Conservation (phyloP, 2,888 invertebrate genomes). For the Boloria selene region DNA sequence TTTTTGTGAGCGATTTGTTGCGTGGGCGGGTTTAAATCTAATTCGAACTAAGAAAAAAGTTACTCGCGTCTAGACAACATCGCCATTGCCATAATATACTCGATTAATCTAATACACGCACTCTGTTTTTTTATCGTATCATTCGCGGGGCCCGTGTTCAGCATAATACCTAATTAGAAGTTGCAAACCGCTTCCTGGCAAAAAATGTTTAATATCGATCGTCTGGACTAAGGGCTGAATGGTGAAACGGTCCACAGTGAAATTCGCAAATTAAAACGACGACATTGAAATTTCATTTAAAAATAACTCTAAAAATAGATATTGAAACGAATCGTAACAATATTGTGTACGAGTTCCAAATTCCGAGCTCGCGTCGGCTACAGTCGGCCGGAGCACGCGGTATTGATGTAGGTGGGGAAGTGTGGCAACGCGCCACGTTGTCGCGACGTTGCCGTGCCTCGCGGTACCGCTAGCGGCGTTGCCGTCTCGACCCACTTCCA, state of each 20-base stretch:
- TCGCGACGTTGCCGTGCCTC: slow-evolving; percentile 61
- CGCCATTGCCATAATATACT: slow-evolving; percentile 2
- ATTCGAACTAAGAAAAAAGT: slow-evolving; percentile 19
- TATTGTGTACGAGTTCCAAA: slow-evolving; percentile 33
- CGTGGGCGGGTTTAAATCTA: slow-evolving; percentile 24
- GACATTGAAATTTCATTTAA: slow-evolving; percentile 31
- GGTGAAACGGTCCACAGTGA: too few relatives aligned
- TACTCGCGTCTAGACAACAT: slow-evolving; percentile 15
- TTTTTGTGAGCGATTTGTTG: slow-evolving; percentile 21
- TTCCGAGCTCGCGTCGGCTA: slow-evolving; percentile 27
- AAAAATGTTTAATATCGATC: slow-evolving; percentile 8
- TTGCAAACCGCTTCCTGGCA: neutral
- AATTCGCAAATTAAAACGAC: slow-evolving; percentile 25
- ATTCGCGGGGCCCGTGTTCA: neutral
- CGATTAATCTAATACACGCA: slow-evolving; percentile 10
- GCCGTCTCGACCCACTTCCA: slow-evolving; percentile 57
- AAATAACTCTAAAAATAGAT: slow-evolving; percentile 32
- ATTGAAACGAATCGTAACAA: slow-evolving; percentile 28
- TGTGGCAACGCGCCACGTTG: slow-evolving; percentile 53
- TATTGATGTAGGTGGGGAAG: slow-evolving; percentile 44
- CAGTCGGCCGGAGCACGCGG: slow-evolving; percentile 30
- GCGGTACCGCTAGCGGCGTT: slow-evolving; percentile 68
- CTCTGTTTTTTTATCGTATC: neutral
- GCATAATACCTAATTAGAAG: slow-evolving; percentile 5
- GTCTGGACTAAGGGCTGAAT: neutral